Conservation (phyloP, 2,888 invertebrate genomes). For the Ceramica pisi region DNA sequence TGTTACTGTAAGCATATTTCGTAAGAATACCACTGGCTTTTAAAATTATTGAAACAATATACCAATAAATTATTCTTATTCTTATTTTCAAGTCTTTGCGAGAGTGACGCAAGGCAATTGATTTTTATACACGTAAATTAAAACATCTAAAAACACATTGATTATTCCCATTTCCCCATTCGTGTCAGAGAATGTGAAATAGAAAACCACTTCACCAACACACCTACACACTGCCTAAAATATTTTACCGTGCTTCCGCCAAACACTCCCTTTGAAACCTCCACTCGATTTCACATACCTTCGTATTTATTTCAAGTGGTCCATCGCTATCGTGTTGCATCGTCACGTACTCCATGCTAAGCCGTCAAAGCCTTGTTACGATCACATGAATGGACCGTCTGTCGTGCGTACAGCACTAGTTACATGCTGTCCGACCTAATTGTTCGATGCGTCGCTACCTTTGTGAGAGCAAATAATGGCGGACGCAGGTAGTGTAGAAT, state of each 20-base stretch:
- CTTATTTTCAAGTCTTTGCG: too few species aligned
- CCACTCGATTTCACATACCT: constrained; percentile 28
- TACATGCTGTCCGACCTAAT: constrained; percentile 48
- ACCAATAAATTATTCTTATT: too few species aligned
- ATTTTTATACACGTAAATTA: too few species aligned
- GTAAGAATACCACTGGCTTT: too few species aligned
- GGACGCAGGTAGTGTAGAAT: constrained; percentile 29
- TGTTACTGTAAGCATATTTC: too few species aligned
- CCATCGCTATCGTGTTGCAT: constrained; percentile 32
- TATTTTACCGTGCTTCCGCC: background rate
- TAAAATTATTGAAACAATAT: too few species aligned
- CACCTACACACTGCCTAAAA: background rate
- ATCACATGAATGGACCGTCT: constrained; percentile 45
- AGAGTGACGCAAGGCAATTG: too few species aligned
- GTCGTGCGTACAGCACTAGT: constrained; percentile 45
- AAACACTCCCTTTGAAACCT: constrained; percentile 34
- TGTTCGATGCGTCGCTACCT: constrained; percentile 56
- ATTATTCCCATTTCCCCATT: too few species aligned
- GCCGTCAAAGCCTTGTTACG: constrained; percentile 61
- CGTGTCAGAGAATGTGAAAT: background rate
- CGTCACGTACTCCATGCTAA: constrained; percentile 52
- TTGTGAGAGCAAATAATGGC: constrained; percentile 54
- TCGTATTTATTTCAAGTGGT: constrained; percentile 48
- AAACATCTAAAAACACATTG: too few species aligned
- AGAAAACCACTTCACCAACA: background rate